Conservation (phyloP, 2,888 invertebrate species). For the Drosophila dives region DNA sequence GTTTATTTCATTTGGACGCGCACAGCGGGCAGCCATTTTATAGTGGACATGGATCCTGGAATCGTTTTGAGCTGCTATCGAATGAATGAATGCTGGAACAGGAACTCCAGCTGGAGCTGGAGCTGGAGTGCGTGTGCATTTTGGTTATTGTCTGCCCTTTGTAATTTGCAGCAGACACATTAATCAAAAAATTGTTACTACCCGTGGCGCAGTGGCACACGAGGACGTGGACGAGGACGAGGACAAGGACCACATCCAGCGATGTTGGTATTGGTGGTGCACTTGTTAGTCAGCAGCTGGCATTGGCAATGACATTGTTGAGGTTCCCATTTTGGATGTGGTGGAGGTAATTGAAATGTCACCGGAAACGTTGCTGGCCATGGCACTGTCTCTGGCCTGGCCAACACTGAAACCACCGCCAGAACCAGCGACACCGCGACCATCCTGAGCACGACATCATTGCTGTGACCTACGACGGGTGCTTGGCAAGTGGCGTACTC, state of each 20-base stretch:
- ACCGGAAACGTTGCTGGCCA: constrained; percentile 82
- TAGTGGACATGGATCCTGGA: constrained; percentile 19
- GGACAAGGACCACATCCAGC: not conserved
- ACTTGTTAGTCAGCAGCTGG: constrained; percentile 68
- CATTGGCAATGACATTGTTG: constrained; percentile 34
- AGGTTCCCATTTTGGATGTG: constrained; percentile 62
- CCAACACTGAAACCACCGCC: constrained; percentile 28
- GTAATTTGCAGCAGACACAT: constrained; percentile 84
- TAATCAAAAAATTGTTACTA: constrained; percentile 83
- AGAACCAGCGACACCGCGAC: constrained; percentile 6
- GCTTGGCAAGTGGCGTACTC: constrained; percentile 9
- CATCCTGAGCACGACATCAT: constrained; percentile 3
- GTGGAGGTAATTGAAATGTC: constrained; percentile 84
- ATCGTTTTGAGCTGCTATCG: not conserved
- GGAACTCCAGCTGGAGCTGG: too few species aligned
- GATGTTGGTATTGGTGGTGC: constrained; percentile 35
- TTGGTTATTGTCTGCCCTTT: constrained; percentile 78
- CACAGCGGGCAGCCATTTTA: constrained; percentile 54
- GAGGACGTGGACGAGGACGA: too few species aligned
- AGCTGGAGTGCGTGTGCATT: constrained; percentile 37
- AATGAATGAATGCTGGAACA: not conserved
- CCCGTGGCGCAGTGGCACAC: constrained; percentile 51
- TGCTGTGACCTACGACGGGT: constrained; percentile 2
- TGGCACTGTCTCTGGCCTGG: constrained; percentile 78
- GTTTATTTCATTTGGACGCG: constrained; percentile 74